Percentiles rank a stretch among this genome's conserved stretches.
These are phyloP conservation scores for Danio kyathit DNA, from an alignment of 2,797 vertebrate genomes.

Conservation along the genomic window DNA sequence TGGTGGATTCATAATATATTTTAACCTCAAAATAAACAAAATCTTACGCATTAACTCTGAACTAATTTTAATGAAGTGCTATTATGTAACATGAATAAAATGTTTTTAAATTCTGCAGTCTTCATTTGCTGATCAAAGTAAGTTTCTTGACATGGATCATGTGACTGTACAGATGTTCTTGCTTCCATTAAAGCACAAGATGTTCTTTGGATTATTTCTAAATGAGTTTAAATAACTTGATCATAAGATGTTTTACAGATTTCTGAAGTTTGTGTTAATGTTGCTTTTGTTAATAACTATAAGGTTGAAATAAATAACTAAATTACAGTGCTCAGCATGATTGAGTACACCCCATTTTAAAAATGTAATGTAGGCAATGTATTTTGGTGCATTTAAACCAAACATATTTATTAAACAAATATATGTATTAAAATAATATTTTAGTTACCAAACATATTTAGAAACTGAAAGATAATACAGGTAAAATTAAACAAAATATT, in stretches of 20 bases:
- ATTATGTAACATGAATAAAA: background rate
- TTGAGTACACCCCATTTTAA: too few relatives aligned
- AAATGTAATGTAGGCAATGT: too few relatives aligned
- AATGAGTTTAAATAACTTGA: background rate
- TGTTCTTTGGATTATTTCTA: background rate
- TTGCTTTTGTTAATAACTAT: background rate
- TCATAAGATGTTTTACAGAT: background rate
- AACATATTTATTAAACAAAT: too few relatives aligned
- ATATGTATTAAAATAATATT: too few relatives aligned
- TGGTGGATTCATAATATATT: background rate
- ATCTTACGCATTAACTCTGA: background rate
- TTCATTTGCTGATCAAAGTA: background rate
- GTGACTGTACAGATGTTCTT: background rate
- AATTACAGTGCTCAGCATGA: too few relatives aligned
- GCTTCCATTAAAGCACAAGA: background rate
- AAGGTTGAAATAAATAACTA: background rate
- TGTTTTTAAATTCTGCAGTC: background rate
- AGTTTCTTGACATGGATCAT: background rate
- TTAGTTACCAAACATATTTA: too few relatives aligned
- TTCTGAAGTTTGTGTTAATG: background rate
- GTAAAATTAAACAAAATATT: too few relatives aligned
- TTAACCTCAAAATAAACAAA: background rate
- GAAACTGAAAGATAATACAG: too few relatives aligned
- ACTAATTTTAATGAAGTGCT: background rate
- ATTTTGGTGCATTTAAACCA: too few relatives aligned